Evolutionary conservation across 2,113 vertebrate genomes (phyloP).

Genomic region (Isichthys henryi): DNA sequence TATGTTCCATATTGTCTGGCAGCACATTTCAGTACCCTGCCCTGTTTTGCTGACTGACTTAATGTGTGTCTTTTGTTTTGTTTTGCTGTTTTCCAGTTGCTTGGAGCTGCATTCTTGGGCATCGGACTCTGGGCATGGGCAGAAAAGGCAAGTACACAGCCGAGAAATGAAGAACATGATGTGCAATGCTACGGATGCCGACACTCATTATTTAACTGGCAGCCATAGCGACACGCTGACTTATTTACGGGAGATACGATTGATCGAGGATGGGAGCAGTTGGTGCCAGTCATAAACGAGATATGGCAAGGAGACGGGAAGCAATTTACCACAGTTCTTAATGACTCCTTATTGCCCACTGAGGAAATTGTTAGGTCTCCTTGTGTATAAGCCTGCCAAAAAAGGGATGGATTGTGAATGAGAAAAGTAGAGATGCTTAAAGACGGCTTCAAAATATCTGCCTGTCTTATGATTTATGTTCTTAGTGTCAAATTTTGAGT

Average conservation of each 20-base stretch:
- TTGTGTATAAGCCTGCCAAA: neutral
- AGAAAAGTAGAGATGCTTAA: neutral
- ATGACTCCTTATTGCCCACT: neutral
- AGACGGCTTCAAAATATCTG: neutral
- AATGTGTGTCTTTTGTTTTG: constrained; percentile 22
- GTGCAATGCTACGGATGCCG: neutral
- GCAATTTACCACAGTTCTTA: neutral
- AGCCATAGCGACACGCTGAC: neutral
- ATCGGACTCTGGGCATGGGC: constrained; percentile 89
- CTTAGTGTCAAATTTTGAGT: neutral
- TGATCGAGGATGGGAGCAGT: neutral
- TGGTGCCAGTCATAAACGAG: neutral
- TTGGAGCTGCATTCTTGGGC: constrained; percentile 78
- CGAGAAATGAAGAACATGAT: neutral
- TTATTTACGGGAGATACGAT: neutral
- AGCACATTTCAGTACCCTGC: neutral
- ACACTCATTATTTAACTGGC: neutral
- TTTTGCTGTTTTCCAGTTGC: constrained; percentile 65
- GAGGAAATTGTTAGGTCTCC: neutral
- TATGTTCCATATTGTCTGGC: neutral
- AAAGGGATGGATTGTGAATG: neutral
- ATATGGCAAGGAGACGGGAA: neutral
- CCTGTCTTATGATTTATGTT: neutral
- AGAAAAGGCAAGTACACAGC: constrained; percentile 73
- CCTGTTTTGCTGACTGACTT: neutral